A percentile compares a stretch with the other conserved stretches of the same genome.
Conservation (phyloP, 2,113 vertebrate species). For the Ciconia maguari region DNA sequence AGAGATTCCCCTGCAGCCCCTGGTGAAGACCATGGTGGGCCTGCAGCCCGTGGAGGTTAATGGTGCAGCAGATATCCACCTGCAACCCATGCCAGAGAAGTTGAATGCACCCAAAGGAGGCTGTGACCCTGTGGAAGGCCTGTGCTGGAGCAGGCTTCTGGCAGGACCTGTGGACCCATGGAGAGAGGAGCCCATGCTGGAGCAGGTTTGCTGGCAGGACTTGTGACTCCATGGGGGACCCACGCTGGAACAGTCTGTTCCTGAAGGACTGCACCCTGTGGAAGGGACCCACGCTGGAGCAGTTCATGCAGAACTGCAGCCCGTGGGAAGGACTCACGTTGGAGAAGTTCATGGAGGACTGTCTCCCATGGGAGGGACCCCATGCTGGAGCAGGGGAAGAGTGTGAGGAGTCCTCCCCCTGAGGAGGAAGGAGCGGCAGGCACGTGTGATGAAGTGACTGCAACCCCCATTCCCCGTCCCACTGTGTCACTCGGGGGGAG, state of each 20-base stretch:
- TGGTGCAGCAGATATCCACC: neutral
- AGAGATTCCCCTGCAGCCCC: neutral
- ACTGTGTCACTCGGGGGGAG: fast-evolving
- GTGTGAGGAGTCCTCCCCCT: neutral
- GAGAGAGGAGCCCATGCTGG: neutral
- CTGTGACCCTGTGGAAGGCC: no score
- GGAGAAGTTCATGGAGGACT: neutral
- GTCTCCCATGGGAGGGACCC: neutral
- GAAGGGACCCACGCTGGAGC: neutral
- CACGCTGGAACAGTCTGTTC: neutral
- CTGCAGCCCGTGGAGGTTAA: no score
- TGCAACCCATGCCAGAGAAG: neutral
- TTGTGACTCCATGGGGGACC: no score
- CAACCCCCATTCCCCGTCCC: neutral
- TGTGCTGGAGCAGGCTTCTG: fast-evolving
- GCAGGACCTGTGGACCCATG: neutral
- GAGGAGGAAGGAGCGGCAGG: neutral
- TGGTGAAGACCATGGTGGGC: neutral
- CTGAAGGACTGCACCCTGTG: neutral
- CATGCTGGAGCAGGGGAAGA: neutral
- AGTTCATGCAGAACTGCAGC: neutral
- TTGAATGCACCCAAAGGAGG: neutral
- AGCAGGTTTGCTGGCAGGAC: neutral
- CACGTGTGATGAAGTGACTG: neutral
- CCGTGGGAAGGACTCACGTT: neutral